Percentiles rank a stretch among this genome's conserved stretches.
Evolutionary conservation across 2,113 vertebrate genomes (phyloP).

Genomic region (Dendropsophus ebraccatus): DNA sequence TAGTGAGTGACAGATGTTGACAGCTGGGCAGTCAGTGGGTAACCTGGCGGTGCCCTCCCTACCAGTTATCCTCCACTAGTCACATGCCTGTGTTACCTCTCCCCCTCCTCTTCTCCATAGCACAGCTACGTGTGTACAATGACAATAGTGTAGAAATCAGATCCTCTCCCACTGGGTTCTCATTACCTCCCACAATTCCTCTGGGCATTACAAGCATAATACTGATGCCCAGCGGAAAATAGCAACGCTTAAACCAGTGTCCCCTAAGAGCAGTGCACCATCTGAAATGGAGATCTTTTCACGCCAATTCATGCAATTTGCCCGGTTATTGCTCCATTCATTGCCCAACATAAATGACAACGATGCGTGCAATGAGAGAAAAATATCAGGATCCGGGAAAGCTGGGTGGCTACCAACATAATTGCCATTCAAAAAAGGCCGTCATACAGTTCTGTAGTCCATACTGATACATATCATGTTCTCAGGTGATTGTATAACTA

Average conservation of each 20-base stretch:
- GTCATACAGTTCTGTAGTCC: no score
- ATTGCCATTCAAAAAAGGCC: no score
- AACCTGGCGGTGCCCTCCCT: background rate
- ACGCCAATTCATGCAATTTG: background rate
- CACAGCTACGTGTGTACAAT: background rate
- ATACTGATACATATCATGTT: no score
- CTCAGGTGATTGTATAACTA: no score
- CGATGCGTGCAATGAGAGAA: background rate
- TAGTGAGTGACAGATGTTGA: background rate
- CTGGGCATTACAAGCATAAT: constrained; percentile 31
- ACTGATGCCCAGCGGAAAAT: constrained; percentile 30
- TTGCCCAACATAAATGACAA: no score
- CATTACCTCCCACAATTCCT: constrained; percentile 50
- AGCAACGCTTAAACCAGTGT: background rate
- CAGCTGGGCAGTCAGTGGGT: background rate
- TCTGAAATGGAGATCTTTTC: background rate
- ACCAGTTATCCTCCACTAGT: background rate
- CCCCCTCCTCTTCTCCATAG: background rate
- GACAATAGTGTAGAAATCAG: constrained; percentile 40
- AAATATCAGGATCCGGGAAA: background rate
- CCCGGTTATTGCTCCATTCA: background rate
- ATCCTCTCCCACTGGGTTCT: constrained; percentile 26
- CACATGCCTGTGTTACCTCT: background rate
- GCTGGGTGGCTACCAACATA: background rate
- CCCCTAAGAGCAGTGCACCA: background rate